Base-by-base conservation (phyloP, 1,140 invertebrate genomes). In the Ceratina australensis region DNA sequence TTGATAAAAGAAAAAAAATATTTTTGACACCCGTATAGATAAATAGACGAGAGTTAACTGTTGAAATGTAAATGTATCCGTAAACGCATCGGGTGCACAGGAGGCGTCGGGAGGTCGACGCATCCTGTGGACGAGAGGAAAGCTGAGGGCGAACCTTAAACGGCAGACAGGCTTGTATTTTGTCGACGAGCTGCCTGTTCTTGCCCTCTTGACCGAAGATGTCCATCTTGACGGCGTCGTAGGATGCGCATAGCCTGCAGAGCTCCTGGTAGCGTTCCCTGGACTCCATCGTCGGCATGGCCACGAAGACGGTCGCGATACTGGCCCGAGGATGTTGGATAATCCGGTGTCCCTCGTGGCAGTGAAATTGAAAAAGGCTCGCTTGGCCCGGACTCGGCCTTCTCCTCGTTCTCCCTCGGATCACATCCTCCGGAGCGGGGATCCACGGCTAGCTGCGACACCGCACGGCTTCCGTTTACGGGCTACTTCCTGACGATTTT, bases 201-300 rank as follows among this genome's bases (percentile, higher is more conserved):
- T 87, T 91, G 47, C 93, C 93, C 60, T 93, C 92, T 79, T 92
- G 88, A 47, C 92, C 90, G 83, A 93, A 93, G 67, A 93, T 91
- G 80, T 93, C 89, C 89, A 93, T 92, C 87, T 92, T 92, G 72
- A 92, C 90, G 66, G 91, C 90, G 78, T 93, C 92, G 86, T 92
- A 92, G 28, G 90, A 91, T 73, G 93, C 93, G 85, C 93, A 93
- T 54, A 93, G 89, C 75, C 93, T 90, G 87, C 93, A 93, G 3
- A 93, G 87, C 75, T 93, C 92, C 57, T 92, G 84, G 84, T 92
- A 93, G 26, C 90, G 87, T 75, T 93, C 90, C 65, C 84, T 89
- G 15, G 82, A 72, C 80, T 89, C 88, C 86, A 89, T 89, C 79
- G 81, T 72, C 68, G 50, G 76, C 49, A 49, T 72, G 26, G 50